Percentiles rank a stretch among this genome's conserved stretches.
Evolutionary conservation across 2,888 invertebrate species (phyloP).

Genomic region (Nezara viridula): DNA sequence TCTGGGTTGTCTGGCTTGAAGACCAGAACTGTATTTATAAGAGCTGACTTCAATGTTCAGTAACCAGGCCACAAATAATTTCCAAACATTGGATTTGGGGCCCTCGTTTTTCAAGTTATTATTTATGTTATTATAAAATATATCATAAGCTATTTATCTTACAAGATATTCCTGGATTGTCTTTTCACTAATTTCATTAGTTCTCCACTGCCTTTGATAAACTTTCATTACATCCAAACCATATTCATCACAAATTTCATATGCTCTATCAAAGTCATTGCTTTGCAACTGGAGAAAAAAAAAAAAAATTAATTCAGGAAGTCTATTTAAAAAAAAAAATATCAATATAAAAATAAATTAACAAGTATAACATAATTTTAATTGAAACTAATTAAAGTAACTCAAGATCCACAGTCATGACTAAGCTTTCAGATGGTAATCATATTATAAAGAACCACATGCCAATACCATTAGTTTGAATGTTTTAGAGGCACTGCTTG

Average conservation of each 20-base stretch:
- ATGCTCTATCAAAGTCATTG: constrained; percentile 81
- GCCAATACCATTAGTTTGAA: no score
- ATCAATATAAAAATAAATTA: no score
- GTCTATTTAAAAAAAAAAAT: not conserved
- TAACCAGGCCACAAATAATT: not conserved
- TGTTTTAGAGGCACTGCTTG: no score
- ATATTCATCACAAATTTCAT: constrained; percentile 79
- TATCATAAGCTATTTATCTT: constrained; percentile 65
- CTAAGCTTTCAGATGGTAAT: no score
- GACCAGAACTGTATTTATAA: no score
- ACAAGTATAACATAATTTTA: no score
- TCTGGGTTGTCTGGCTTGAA: no score
- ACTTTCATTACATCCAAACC: constrained; percentile 82
- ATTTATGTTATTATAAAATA: not conserved
- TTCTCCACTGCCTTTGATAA: constrained; percentile 85
- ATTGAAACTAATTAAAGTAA: no score
- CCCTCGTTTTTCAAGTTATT: not conserved
- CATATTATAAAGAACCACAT: no score
- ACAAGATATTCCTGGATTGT: constrained; percentile 83
- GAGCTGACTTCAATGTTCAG: not conserved
- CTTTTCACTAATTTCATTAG: constrained; percentile 78
- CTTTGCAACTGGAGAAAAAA: constrained; percentile 58
- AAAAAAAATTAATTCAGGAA: not conserved
- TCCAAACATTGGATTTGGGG: no score
- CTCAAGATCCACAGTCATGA: no score